Base-by-base conservation (phyloP, 2,113 vertebrate genomes). In the Dolichotis patagonum region DNA sequence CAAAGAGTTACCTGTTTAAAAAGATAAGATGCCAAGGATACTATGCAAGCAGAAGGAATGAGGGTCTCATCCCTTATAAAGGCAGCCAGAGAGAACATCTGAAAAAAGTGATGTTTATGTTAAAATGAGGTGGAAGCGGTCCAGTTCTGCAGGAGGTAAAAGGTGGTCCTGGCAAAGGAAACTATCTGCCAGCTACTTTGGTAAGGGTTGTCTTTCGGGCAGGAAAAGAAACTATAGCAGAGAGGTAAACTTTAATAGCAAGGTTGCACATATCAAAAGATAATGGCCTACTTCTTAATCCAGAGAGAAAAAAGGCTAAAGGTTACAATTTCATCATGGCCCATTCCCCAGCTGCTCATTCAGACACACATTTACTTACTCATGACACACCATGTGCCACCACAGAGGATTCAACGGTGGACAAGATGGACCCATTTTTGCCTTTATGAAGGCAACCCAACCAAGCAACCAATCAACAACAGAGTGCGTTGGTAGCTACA, bases 161-260 rank as follows among this genome's bases (percentile, higher is more conserved):
- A 60, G 46, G 38, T 4, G 0, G 43, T 56, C 54, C 58, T 14
- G 87, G 41, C 69, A 46, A 86, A 91, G 71, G 35, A 93, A 81
- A 32, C 28, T 30, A 63, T 65, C 1, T 30, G n/a, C n/a, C n/a
- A 77, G n/a, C 20, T 12, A 38, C 83, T 54, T 46, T 38, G 26
- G 56, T 32, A 88, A 87, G 22, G 54, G 54, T 1, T 87, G 14
- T 52, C 92, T 62, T 38, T 41, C n/a, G 19, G 60, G 12, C 56
- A 82, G 80, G 24, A 65, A 96, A 60, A 80, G 24, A 81, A 38
- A 67, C 8, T 10, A 35, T 0, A 20, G 8, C 32, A 32, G 46
- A 46, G 58, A 95, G 73, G 56, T 26, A 94, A 38, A 46, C 35
- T 94, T 89, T 35, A 43, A 60, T 52, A 71, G 86, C 52, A 93